These are phyloP conservation scores for Tetramorium bicarinatum DNA, from an alignment of 2,888 invertebrate genomes.

Conservation along the genomic window DNA sequence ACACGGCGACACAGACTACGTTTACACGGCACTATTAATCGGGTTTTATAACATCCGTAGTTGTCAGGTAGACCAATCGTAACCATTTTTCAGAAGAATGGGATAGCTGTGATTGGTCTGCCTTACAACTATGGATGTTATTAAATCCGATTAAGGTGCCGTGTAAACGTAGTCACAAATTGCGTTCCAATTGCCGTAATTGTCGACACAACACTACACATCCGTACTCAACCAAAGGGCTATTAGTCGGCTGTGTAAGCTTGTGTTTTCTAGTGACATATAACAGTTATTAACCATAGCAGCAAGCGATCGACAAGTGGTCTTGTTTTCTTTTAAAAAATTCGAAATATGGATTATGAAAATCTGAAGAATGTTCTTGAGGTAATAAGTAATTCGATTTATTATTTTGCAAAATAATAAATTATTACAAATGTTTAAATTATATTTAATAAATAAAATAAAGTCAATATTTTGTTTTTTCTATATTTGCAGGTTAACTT, in stretches of 20 bases:
- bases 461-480: neutral
- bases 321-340: too few species aligned
- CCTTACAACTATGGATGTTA: too few species aligned
- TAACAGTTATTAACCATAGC: neutral
- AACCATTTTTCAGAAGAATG: too few species aligned
- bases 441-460: constrained; percentile 15
- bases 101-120: too few species aligned
- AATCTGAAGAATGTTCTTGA: neutral
- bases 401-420: neutral
- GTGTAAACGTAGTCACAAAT: too few species aligned
- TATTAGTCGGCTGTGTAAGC: constrained; percentile 11
- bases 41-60: too few species aligned
- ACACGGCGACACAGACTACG: neutral
- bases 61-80: too few species aligned
- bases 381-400: neutral
- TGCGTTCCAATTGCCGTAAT: neutral
- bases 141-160: too few species aligned
- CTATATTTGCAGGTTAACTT: neutral
- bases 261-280: constrained; percentile 13
- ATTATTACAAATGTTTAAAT: neutral
- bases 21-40: too few species aligned
- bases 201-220: neutral
- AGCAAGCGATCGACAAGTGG: too few species aligned
- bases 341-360: neutral
- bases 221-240: neutral